Evolutionary conservation across 1,140 invertebrate genomes (phyloP).

Genomic region (Reticulitermes speratus): DNA sequence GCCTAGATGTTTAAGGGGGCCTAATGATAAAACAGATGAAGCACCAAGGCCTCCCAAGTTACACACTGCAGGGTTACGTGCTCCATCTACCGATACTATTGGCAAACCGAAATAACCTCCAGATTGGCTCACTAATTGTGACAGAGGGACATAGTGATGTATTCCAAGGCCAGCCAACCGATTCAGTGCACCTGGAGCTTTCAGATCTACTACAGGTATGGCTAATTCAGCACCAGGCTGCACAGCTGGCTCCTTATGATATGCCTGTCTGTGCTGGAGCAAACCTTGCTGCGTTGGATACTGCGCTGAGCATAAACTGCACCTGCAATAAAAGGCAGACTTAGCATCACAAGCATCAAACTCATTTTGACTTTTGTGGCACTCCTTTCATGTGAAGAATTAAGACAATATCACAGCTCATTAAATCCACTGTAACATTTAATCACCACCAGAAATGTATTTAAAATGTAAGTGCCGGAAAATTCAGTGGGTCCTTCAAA

Average conservation of each 20-base stretch:
- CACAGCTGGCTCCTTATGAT: conserved; percentile 56
- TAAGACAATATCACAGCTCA: too few species aligned
- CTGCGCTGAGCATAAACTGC: conserved; percentile 67
- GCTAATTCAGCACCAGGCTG: conserved; percentile 57
- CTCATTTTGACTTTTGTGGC: too few species aligned
- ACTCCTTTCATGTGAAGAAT: too few species aligned
- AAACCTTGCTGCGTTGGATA: conserved; percentile 66
- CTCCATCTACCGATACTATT: conserved; percentile 66
- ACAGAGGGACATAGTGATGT: conserved; percentile 69
- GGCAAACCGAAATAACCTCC: conserved; percentile 69
- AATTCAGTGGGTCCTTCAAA: too few species aligned
- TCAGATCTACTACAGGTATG: conserved; percentile 70
- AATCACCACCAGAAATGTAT: too few species aligned
- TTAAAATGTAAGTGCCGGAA: too few species aligned
- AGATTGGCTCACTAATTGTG: conserved; percentile 58
- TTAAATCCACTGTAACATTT: too few species aligned
- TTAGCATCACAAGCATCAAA: background rate
- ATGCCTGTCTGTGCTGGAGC: conserved; percentile 66
- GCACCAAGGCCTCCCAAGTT: conserved; percentile 64
- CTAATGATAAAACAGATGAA: conserved; percentile 65
- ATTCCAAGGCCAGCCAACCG: conserved; percentile 66
- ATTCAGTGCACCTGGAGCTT: conserved; percentile 61
- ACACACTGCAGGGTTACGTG: conserved; percentile 58
- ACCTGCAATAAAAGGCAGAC: conserved; percentile 50
- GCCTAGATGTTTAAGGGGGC: conserved; percentile 64